Conservation (phyloP, 2,888 invertebrate genomes). For the Blastobasis adustella region DNA sequence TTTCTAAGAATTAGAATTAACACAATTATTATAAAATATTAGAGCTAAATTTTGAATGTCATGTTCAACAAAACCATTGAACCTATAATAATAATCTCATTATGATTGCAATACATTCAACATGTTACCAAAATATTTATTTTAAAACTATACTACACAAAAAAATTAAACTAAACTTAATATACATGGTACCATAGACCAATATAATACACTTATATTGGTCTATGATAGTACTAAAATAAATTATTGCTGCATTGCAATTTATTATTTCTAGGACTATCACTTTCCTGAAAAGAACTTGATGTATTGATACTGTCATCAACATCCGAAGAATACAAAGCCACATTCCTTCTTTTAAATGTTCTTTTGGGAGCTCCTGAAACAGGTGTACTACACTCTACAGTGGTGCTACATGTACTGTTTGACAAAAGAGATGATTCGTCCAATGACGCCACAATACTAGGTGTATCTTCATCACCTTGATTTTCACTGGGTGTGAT, state of each 20-base stretch:
- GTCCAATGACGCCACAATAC: conserved; percentile 22
- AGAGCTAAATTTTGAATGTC: too few species aligned
- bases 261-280: conserved; percentile 8
- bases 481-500: conserved; percentile 41
- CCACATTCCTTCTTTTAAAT: conserved; percentile 60
- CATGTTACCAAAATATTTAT: too few species aligned
- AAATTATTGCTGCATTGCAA: neutral
- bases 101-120: too few species aligned
- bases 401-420: conserved; percentile 28
- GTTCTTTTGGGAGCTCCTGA: conserved; percentile 41
- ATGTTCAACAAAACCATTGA: too few species aligned
- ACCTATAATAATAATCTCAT: too few species aligned
- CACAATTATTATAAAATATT: neutral
- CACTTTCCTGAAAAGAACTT: conserved; percentile 15
- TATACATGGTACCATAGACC: too few species aligned
- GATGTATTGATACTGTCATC: conserved; percentile 37
- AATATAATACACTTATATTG: too few species aligned
- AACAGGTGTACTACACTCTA: conserved; percentile 37
- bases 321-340: conserved; percentile 49
- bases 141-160: too few species aligned
- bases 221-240: neutral
- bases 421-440: conserved; percentile 27
- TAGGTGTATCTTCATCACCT: conserved; percentile 25
- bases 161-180: too few species aligned
- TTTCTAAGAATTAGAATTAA: neutral